Evolutionary conservation across 2,113 vertebrate species (phyloP).

Genomic region (Malurus cyaneus): DNA sequence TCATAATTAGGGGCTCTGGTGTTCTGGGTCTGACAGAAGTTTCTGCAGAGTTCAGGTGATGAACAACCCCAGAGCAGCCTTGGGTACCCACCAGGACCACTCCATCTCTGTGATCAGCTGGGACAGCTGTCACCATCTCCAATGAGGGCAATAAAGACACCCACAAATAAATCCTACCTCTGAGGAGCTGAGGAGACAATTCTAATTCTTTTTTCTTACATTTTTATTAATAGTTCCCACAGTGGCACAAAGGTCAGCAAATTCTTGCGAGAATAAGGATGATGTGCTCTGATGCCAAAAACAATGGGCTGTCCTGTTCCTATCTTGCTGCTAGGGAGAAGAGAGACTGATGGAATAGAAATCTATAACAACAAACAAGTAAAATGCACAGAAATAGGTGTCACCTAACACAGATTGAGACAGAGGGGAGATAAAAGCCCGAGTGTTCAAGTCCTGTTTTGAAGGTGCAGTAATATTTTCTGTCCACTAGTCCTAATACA

Average conservation of each 20-base stretch:
- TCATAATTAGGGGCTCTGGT: neutral
- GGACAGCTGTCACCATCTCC: neutral
- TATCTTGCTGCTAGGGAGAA: neutral
- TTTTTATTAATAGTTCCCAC: neutral
- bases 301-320: neutral
- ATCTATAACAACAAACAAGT: neutral
- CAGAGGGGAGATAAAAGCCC: neutral
- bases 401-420: neutral
- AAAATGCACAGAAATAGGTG: neutral
- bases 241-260: neutral
- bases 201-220: neutral
- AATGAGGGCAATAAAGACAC: neutral
- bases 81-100: neutral
- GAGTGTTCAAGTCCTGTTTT: neutral
- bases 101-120: neutral
- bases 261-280: neutral
- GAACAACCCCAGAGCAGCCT: accelerated
- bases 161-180: neutral
- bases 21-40: neutral
- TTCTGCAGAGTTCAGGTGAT: accelerated
- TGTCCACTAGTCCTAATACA: neutral
- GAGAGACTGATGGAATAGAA: neutral
- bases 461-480: neutral
- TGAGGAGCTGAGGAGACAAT: neutral
- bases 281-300: neutral